Evolutionary conservation across 2,888 invertebrate genomes (phyloP).

Genomic region (Melieria picta): DNA sequence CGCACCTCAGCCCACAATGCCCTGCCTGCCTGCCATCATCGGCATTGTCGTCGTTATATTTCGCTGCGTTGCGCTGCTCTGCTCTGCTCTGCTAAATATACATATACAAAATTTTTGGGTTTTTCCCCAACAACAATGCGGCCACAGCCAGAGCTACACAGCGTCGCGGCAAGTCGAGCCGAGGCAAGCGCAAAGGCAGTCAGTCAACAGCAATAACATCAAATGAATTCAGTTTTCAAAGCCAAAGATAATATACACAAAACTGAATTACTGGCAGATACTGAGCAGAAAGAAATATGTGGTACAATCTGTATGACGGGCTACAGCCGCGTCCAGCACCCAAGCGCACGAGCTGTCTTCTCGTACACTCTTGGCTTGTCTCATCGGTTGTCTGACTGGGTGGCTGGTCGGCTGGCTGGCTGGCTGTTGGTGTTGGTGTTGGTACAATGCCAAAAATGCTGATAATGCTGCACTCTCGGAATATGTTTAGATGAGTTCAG

Average conservation of each 20-base stretch:
- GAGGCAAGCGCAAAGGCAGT: neutral
- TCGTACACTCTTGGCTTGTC: neutral
- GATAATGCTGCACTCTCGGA: too few relatives aligned
- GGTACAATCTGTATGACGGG: neutral
- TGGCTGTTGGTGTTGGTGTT: neutral
- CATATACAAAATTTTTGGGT: constrained; percentile 44
- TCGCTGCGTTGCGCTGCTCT: constrained; percentile 22
- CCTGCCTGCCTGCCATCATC: neutral
- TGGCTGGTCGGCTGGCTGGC: neutral
- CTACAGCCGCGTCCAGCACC: neutral
- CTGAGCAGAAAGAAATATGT: neutral
- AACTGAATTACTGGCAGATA: neutral
- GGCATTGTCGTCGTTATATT: constrained; percentile 9
- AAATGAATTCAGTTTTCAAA: constrained; percentile 31
- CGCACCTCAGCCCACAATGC: constrained; percentile 3
- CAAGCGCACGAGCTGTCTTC: neutral
- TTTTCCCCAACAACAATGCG: constrained; percentile 42
- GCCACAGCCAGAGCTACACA: constrained; percentile 17
- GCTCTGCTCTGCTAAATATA: constrained; percentile 43
- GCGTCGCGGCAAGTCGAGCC: constrained; percentile 4
- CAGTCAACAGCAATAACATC: constrained; percentile 7
- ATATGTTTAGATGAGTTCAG: too few relatives aligned
- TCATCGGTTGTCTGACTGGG: neutral
- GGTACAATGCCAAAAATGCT: too few relatives aligned
- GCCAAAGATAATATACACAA: constrained; percentile 16